Conservation (phyloP, 2,888 invertebrate species). For the Pomacea canaliculata region DNA sequence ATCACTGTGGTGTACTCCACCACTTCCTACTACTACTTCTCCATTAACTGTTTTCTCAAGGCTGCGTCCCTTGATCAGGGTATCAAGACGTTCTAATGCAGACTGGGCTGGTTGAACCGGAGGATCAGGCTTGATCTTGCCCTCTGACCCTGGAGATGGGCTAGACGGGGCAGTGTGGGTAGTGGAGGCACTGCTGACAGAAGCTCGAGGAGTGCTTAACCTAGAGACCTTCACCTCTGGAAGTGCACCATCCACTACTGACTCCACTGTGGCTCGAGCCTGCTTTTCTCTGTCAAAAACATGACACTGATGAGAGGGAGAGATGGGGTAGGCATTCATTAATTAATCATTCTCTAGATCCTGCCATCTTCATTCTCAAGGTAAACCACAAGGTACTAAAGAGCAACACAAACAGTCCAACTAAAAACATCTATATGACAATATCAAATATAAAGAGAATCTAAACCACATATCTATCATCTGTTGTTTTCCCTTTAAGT, state of each 20-base stretch:
- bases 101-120: conserved; percentile 41
- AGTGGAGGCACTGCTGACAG: conserved; percentile 31
- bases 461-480: no score
- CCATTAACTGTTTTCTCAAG: conserved; percentile 18
- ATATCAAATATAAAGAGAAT: no score
- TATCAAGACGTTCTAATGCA: conserved; percentile 78
- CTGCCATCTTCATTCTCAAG: no score
- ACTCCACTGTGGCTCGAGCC: conserved; percentile 31
- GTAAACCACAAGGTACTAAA: no score
- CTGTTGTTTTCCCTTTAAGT: no score
- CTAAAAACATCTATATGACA: no score
- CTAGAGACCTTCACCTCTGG: conserved; percentile 22
- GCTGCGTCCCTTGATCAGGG: conserved; percentile 80
- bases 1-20: conserved; percentile 25
- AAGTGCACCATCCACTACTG: conserved; percentile 32
- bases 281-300: conserved; percentile 14
- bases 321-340: no score
- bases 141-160: conserved; percentile 26
- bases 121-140: conserved; percentile 27
- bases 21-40: background rate
- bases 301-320: no score
- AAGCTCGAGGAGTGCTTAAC: conserved; percentile 23
- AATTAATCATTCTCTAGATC: no score
- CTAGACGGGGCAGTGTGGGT: conserved; percentile 27
- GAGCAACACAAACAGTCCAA: no score